Conservation (phyloP, 2,797 vertebrate genomes). For the Mormyrus hasselquistii region DNA sequence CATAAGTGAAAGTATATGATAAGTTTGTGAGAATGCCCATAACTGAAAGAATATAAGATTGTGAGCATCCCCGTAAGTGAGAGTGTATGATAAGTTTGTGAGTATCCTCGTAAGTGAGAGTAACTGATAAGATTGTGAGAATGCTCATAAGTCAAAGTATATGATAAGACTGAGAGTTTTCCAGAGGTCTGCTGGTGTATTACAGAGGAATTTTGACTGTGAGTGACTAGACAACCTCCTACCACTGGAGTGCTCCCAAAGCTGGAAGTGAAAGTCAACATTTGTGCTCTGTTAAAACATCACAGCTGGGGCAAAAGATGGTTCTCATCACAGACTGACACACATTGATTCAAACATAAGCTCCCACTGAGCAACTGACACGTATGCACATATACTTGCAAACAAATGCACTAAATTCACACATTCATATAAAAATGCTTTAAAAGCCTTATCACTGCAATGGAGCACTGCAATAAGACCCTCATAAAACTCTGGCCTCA, state of each 20-base stretch:
- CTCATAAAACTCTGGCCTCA: background rate
- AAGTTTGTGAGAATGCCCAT: background rate
- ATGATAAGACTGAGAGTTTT: background rate
- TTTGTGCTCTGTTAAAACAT: conserved; percentile 8
- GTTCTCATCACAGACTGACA: background rate
- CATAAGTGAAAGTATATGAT: background rate
- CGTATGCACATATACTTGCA: background rate
- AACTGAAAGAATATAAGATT: background rate
- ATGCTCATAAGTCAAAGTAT: background rate
- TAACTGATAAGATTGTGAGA: background rate
- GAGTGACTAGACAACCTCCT: background rate
- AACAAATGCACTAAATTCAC: background rate
- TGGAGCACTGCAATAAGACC: background rate
- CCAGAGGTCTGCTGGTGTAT: background rate
- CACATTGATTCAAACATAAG: background rate
- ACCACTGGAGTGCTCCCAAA: background rate
- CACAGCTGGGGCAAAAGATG: conserved; percentile 1
- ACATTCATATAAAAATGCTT: background rate
- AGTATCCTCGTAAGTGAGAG: background rate
- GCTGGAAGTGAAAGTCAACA: conserved; percentile 11
- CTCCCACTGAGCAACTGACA: conserved; percentile 8
- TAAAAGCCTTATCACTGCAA: background rate
- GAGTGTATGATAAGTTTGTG: background rate
- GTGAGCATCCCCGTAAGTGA: background rate
- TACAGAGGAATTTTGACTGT: background rate